Evolutionary conservation across 2,113 vertebrate species (phyloP).

Genomic region (Arenaria interpres): DNA sequence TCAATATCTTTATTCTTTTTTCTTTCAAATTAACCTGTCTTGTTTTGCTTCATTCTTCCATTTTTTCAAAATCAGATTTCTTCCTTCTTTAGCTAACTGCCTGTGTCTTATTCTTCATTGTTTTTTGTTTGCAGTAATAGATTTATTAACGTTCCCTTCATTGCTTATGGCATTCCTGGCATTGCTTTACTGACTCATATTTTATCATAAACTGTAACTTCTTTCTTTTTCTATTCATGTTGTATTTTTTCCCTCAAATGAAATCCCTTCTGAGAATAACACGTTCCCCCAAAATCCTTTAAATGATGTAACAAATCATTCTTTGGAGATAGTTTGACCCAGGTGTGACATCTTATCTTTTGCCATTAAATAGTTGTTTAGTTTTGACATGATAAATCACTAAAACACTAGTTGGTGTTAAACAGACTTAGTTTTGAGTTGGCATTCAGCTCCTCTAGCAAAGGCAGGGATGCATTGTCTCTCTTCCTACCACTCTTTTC

Average conservation of each 20-base stretch:
- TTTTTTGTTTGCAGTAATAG: neutral
- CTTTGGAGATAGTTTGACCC: slow-evolving; percentile 1
- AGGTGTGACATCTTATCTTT: neutral
- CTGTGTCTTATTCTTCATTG: neutral
- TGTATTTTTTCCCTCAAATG: neutral
- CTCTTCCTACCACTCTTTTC: neutral
- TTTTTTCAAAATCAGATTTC: neutral
- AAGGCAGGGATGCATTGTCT: neutral
- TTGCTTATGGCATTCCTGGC: slow-evolving; percentile 24
- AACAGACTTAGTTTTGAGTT: neutral
- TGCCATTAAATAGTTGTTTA: slow-evolving; percentile 13
- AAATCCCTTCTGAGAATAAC: slow-evolving; percentile 19
- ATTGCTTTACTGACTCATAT: slow-evolving; percentile 21
- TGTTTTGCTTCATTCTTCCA: neutral
- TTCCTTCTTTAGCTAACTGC: neutral
- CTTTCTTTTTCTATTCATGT: neutral
- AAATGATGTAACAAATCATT: slow-evolving; percentile 34
- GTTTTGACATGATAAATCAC: neutral
- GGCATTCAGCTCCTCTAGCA: neutral
- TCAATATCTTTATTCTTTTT: neutral
- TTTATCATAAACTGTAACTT: slow-evolving; percentile 18
- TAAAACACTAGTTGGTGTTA: neutral
- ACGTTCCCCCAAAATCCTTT: neutral
- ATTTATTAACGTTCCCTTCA: neutral
- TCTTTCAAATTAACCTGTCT: neutral